phyloP scores from a whole-genome alignment of 1,140 invertebrate species.

The Arctopsyche grandis region DNA sequence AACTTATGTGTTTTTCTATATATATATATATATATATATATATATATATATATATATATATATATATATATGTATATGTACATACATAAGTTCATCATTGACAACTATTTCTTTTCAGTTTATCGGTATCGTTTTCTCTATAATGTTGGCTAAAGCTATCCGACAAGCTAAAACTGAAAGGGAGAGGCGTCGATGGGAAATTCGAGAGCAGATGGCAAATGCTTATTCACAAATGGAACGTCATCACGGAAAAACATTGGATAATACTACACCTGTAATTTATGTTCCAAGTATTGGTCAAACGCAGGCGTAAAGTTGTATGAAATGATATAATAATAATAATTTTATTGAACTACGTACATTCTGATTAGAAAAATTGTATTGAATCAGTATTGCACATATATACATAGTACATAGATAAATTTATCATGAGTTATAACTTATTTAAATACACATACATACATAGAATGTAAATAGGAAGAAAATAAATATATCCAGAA shows the following conservation, averaged over 20 bases:
- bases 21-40: too few species aligned
- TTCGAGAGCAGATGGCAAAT: slow-evolving; percentile 63
- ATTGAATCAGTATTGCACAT: not conserved
- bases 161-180: slow-evolving; percentile 80
- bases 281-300: slow-evolving; percentile 65
- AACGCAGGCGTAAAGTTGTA: slow-evolving; percentile 60
- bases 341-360: too few species aligned
- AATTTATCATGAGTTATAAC: not conserved
- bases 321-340: too few species aligned
- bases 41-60: too few species aligned
- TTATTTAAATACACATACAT: slow-evolving; percentile 1
- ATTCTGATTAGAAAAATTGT: too few species aligned
- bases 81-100: too few species aligned
- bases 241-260: slow-evolving; percentile 58
- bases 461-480: not conserved
- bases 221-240: slow-evolving; percentile 57
- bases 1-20: not conserved
- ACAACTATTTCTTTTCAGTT: slow-evolving; percentile 73
- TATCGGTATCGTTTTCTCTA: slow-evolving; percentile 86
- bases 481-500: not conserved
- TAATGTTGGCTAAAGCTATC: slow-evolving; percentile 84
- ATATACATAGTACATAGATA: not conserved
- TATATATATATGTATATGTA: too few species aligned
- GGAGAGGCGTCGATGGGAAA: slow-evolving; percentile 75
- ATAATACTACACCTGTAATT: slow-evolving; percentile 60